phyloP scores from a whole-genome alignment of 2,797 vertebrate genomes.

The Enteromius anoplus region DNA sequence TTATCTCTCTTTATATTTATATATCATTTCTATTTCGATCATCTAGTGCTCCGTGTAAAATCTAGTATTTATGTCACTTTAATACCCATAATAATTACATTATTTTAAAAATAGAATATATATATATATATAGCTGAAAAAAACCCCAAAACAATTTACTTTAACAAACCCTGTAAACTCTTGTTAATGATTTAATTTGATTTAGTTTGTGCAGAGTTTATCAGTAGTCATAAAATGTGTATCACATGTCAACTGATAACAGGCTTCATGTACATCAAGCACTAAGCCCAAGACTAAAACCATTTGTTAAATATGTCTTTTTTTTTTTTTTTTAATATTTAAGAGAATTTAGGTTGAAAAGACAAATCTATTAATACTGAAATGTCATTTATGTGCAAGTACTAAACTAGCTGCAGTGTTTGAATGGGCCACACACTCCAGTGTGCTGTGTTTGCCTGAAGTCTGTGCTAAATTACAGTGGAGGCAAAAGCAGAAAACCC shows the following conservation, averaged over 20 bases:
- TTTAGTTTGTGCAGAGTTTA: background rate
- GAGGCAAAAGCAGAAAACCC: conserved; percentile 46
- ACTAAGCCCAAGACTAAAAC: background rate
- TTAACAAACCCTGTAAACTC: conserved; percentile 5
- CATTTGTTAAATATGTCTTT: background rate
- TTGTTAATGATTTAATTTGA: conserved; percentile 8
- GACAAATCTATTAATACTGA: conserved; percentile 2
- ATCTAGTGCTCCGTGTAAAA: background rate
- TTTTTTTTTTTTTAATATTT: background rate
- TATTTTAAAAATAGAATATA: background rate
- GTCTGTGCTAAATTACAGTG: conserved; percentile 57
- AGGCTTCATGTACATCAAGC: background rate
- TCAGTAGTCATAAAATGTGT: conserved; percentile 16
- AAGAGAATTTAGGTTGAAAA: background rate
- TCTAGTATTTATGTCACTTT: background rate
- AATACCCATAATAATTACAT: background rate
- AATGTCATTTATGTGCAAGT: background rate
- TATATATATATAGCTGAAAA: background rate
- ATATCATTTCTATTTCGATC: background rate
- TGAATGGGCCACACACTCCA: conserved; percentile 45
- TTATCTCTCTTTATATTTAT: background rate
- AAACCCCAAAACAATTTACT: background rate
- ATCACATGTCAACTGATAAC: background rate
- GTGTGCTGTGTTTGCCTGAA: conserved; percentile 44
- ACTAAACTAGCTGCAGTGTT: conserved; percentile 14